Base-by-base conservation (phyloP, 2,113 vertebrate genomes). In the Thermophis baileyi region DNA sequence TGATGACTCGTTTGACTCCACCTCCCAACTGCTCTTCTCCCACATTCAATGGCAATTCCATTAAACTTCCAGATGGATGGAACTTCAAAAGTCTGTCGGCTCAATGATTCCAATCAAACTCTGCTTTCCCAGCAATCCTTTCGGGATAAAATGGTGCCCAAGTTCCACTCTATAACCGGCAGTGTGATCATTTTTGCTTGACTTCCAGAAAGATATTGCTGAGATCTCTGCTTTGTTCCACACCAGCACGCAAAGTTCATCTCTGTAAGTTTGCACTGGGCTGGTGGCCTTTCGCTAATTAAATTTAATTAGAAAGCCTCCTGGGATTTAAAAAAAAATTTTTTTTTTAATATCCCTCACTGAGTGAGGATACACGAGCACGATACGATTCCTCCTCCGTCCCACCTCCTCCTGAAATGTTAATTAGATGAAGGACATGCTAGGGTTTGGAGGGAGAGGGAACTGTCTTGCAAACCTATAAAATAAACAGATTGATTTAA, bases 401-500 rank as follows among this genome's bases (percentile, higher is more conserved):
- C n/a, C n/a, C 69, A 5, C 57, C 89, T 96, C 91, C 95, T 96
- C 94, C 96, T 95, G 96, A 97, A 97, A 97, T 96, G 95, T 95
- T 97, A 97, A 97, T 97, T 97, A 97, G 96, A 90, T 92, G 74
- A 96, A 95, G 97, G 96, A 95, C 93, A 91, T 57, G 92, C 95
- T 95, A 94, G 93, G 94, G 92, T 93, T 95, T 87, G 27, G 93
- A 95, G 94, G 85, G 96, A 50, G 74, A 60, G 54, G 96, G 94
- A 95, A 91, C 96, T 95, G 95, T 91, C 91, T 93, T 95, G 95
- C 95, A 95, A 97, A 81, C 95, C 95, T 94, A 89, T 44, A 95
- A 97, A 96, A 97, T 97, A 98, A 98, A 97, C 97, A 98, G 97
- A 97, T 97, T 96, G 97, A 97, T 97, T 98, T 97, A 96, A 98